Evolutionary conservation across 2,797 vertebrate species (phyloP).

Genomic region (Helicolenus hilgendorfi): DNA sequence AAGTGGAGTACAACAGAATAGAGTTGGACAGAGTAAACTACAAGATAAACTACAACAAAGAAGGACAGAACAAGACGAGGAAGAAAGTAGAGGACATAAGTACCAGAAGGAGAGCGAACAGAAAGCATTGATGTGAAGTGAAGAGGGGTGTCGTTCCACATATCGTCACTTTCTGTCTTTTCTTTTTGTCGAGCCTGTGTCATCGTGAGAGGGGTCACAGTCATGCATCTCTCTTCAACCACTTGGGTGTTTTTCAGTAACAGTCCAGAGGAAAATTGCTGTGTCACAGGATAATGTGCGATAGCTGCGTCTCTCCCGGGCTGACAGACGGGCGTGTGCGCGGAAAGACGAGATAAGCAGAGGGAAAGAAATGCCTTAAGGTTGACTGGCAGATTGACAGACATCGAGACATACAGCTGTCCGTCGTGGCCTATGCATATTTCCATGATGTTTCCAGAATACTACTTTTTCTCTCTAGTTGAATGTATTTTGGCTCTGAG

Average conservation of each 20-base stretch:
- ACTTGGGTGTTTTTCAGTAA: conserved; percentile 52
- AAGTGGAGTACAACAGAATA: neutral
- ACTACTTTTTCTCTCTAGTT: neutral
- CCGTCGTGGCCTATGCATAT: neutral
- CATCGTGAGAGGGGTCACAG: conserved; percentile 34
- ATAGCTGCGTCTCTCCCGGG: conserved; percentile 28
- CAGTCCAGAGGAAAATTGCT: conserved; percentile 46
- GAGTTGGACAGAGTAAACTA: neutral
- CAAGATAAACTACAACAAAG: neutral
- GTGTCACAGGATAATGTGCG: conserved; percentile 35
- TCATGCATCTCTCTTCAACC: conserved; percentile 6
- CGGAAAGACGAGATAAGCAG: conserved; percentile 5
- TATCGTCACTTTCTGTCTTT: neutral
- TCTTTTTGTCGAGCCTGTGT: neutral
- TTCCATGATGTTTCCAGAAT: neutral
- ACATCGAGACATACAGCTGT: conserved; percentile 1
- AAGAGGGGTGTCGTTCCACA: conserved; percentile 20
- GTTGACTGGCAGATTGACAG: neutral
- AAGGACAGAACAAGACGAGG: neutral
- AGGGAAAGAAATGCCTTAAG: conserved; percentile 6
- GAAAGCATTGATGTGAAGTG: conserved; percentile 31
- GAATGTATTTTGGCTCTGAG: neutral
- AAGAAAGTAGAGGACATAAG: conserved; percentile 17
- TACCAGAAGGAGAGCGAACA: conserved; percentile 7
- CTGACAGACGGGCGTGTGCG: conserved; percentile 7